Evolutionary conservation across 2,113 vertebrate species (phyloP).

Genomic region (Puma concolor): DNA sequence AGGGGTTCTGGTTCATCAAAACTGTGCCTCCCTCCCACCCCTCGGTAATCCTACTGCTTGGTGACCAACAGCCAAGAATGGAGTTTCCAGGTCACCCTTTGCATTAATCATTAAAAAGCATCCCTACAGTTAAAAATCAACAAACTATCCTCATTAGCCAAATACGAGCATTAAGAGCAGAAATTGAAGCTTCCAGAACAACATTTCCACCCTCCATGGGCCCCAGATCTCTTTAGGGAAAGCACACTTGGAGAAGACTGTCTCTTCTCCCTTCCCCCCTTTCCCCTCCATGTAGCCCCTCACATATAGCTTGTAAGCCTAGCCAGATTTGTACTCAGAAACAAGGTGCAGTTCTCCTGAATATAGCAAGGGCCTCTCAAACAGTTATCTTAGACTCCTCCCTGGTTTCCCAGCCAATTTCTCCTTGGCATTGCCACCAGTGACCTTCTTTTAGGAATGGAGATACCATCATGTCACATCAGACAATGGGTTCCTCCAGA

Average conservation of each 20-base stretch:
- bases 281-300: neutral
- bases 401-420: neutral
- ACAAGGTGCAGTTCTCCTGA: neutral
- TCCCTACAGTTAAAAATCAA: neutral
- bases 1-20: conserved; percentile 43
- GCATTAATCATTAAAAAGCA: neutral
- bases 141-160: neutral
- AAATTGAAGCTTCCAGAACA: neutral
- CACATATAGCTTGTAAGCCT: neutral
- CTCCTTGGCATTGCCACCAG: neutral
- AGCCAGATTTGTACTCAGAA: neutral
- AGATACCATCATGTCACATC: fast-evolving
- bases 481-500: neutral
- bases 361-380: neutral
- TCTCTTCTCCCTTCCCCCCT: neutral
- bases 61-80: neutral
- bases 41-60: neutral
- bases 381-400: neutral
- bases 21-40: neutral
- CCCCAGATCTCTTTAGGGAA: neutral
- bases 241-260: neutral
- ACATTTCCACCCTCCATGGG: neutral
- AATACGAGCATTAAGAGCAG: neutral
- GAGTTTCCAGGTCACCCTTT: neutral
- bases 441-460: neutral